Conservation (phyloP, 2,113 vertebrate species). For the Uropsilus gracilis region DNA sequence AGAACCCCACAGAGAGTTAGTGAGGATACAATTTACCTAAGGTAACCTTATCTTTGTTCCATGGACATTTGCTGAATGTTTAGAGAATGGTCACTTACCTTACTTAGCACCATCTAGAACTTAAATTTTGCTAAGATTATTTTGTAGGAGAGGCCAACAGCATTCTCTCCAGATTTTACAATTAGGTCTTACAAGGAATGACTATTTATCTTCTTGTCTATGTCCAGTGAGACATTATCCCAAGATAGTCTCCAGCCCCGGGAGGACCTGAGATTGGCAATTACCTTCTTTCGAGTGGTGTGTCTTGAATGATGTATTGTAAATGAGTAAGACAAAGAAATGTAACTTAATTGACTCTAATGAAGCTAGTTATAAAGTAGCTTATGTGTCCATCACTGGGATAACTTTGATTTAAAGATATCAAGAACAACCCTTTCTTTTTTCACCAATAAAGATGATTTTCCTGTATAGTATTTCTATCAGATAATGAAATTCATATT, state of each 20-base stretch:
- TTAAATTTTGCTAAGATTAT: not conserved
- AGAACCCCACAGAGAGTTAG: not conserved
- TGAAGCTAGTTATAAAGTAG: not conserved
- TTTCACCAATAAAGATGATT: not conserved
- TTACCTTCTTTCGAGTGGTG: not conserved
- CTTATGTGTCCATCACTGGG: not conserved
- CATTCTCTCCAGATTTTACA: not conserved
- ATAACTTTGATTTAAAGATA: not conserved
- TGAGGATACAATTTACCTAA: not conserved
- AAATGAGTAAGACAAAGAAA: not conserved
- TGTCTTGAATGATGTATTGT: not conserved
- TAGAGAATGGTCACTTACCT: slow-evolving; percentile 31
- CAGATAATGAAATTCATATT: not conserved
- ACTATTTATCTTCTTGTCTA: slow-evolving; percentile 23
- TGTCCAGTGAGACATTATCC: not conserved
- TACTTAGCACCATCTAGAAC: not conserved
- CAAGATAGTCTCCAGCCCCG: not conserved
- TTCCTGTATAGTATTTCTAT: not conserved
- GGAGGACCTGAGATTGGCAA: not conserved
- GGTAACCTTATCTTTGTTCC: not conserved
- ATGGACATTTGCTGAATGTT: not conserved
- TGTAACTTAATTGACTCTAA: not conserved
- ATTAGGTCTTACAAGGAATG: not conserved
- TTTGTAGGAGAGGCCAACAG: not conserved
- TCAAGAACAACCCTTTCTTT: not conserved